Conservation (phyloP, 2,113 vertebrate species). For the Apeltes quadracus region DNA sequence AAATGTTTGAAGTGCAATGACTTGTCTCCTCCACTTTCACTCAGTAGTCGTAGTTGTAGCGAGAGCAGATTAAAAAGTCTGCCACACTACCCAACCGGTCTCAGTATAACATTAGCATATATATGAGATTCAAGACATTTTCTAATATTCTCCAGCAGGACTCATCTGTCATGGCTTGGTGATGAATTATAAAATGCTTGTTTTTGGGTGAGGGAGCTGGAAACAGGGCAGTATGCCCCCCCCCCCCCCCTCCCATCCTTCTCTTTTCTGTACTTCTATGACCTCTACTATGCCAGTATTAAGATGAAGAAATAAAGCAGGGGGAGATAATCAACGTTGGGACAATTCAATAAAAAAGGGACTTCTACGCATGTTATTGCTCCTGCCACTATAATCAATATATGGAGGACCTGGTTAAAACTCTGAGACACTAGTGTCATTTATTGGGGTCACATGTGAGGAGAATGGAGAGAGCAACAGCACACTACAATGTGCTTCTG, state of each 20-base stretch:
- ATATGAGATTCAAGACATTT: constrained; percentile 99
- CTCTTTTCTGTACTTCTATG: constrained; percentile 66
- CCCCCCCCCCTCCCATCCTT: constrained; percentile 50
- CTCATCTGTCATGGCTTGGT: constrained; percentile 99
- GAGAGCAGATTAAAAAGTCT: constrained; percentile 98
- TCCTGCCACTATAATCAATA: constrained; percentile 31
- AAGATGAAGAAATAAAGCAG: constrained; percentile 10
- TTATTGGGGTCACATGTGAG: constrained; percentile 11
- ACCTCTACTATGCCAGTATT: constrained; percentile 71
- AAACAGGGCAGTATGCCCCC: constrained; percentile 76
- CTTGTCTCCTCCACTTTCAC: constrained; percentile 95
- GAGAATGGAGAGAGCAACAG: constrained; percentile 18
- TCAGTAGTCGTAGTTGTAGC: constrained; percentile 85
- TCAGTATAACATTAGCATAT: constrained; percentile 99
- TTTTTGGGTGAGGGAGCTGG: constrained; percentile 83
- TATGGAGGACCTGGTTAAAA: constrained; percentile 22
- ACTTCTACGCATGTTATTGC: constrained; percentile 59
- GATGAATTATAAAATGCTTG: constrained; percentile 99
- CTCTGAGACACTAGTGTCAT: constrained; percentile 23
- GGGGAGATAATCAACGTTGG: constrained; percentile 50
- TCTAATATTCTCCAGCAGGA: constrained; percentile 99
- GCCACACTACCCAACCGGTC: constrained; percentile 86
- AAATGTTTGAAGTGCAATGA: constrained; percentile 93
- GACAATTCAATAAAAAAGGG: constrained; percentile 62
- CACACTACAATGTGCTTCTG: neutral